Evolutionary conservation across 1,140 invertebrate species (phyloP).

Genomic region (Sminthurides bifidus): DNA sequence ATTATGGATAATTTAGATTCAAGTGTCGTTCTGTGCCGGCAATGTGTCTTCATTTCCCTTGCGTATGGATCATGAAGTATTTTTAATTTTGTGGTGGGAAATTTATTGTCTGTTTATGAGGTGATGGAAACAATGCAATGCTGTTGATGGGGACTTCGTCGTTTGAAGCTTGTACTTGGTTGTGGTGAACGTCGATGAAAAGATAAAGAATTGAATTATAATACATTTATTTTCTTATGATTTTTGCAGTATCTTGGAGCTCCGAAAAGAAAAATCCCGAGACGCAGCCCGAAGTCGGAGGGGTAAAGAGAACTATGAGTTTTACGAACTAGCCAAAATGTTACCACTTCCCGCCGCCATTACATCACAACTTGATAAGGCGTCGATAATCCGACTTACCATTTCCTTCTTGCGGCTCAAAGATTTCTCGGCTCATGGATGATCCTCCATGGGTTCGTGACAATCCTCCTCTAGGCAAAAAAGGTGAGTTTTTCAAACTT

Average conservation of each 20-base stretch:
- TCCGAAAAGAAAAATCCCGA: conserved; percentile 91
- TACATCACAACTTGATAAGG: conserved; percentile 95
- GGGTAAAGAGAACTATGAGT: conserved; percentile 97
- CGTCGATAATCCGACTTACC: conserved; percentile 94
- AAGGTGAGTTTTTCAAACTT: conserved; percentile 51
- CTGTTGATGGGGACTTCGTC: neutral
- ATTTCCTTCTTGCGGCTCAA: conserved; percentile 93
- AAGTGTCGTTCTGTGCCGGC: no score
- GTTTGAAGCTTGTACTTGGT: neutral
- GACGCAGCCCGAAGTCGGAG: conserved; percentile 87
- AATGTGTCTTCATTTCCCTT: no score
- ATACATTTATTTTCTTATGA: conserved; percentile 14
- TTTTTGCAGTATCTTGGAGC: conserved; percentile 78
- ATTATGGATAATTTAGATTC: no score
- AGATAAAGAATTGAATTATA: no score
- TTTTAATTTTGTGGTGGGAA: no score
- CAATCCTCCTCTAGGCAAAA: conserved; percentile 61
- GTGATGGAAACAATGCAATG: no score
- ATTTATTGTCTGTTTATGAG: no score
- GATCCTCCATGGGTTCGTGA: conserved; percentile 87
- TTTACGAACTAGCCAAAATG: conserved; percentile 96
- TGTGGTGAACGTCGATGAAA: neutral
- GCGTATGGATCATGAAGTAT: no score
- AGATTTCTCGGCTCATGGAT: conserved; percentile 86
- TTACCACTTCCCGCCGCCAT: conserved; percentile 88